phyloP scores from a whole-genome alignment of 2,888 invertebrate species.

The Hofmannophila pseudospretella region DNA sequence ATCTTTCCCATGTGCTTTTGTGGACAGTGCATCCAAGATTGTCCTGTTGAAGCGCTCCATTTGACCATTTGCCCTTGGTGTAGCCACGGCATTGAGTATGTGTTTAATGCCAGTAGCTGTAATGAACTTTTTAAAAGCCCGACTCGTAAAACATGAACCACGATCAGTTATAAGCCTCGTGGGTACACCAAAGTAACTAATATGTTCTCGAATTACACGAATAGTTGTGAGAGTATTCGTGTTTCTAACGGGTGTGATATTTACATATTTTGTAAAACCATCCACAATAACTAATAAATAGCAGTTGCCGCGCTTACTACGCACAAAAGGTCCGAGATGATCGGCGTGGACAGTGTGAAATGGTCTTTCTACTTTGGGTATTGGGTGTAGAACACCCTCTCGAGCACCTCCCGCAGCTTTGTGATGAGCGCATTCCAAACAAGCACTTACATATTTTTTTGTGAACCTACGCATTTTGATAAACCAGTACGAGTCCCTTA shows the following conservation, averaged over 20 bases:
- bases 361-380: conserved; percentile 3
- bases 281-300: conserved; percentile 10
- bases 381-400: not conserved
- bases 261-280: conserved; percentile 14
- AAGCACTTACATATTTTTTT: conserved; percentile 17
- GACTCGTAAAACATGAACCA: too few relatives aligned
- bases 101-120: too few relatives aligned
- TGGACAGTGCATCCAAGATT: too few relatives aligned
- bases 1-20: too few relatives aligned
- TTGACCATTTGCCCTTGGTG: too few relatives aligned
- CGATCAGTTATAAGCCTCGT: too few relatives aligned
- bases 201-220: too few relatives aligned
- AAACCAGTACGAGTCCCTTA: conserved; percentile 21
- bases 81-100: too few relatives aligned
- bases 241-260: conserved; percentile 12
- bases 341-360: conserved; percentile 20
- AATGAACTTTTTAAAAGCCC: too few relatives aligned
- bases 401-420: not conserved
- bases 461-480: conserved; percentile 16
- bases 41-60: too few relatives aligned
- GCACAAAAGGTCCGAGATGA: conserved; percentile 7
- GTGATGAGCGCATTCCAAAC: conserved; percentile 12
- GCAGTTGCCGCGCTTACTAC: too few relatives aligned
- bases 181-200: too few relatives aligned
- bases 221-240: not conserved